Percentiles rank a stretch among this genome's conserved stretches.
Conservation (phyloP, 2,113 vertebrate species). For the Gavialis gangeticus region DNA sequence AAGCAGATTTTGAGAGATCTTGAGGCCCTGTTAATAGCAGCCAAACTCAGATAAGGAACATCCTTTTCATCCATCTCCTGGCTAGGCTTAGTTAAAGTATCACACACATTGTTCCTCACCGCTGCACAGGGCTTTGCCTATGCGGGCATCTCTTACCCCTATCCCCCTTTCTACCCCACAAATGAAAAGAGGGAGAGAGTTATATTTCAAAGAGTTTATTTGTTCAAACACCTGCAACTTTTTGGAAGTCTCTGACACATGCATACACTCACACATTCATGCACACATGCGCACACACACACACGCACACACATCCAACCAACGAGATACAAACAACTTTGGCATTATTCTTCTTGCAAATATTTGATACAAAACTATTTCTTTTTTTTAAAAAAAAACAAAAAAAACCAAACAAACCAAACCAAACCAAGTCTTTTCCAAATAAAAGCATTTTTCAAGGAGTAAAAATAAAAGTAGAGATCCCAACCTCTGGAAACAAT, state of each 20-base stretch:
- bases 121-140: no score
- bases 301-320: constrained; percentile 61
- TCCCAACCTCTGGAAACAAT: constrained; percentile 89
- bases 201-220: constrained; percentile 73
- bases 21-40: rapidly evolving
- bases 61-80: not conserved
- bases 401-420: constrained; percentile 70
- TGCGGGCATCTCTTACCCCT: not conserved
- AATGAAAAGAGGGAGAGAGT: not conserved
- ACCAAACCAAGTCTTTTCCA: constrained; percentile 74
- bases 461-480: constrained; percentile 82
- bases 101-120: not conserved
- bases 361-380: constrained; percentile 91
- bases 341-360: constrained; percentile 86
- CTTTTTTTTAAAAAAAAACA: constrained; percentile 79
- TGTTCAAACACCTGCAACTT: constrained; percentile 69
- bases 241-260: constrained; percentile 52
- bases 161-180: not conserved
- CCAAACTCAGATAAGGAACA: not conserved
- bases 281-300: constrained; percentile 64
- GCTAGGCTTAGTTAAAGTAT: not conserved
- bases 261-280: constrained; percentile 45
- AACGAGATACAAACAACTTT: constrained; percentile 85
- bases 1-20: not conserved
- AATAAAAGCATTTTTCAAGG: constrained; percentile 78